Percentiles rank a stretch among this genome's conserved stretches.
Conservation (phyloP, 2,888 invertebrate species). For the Lasioglossum vierecki region DNA sequence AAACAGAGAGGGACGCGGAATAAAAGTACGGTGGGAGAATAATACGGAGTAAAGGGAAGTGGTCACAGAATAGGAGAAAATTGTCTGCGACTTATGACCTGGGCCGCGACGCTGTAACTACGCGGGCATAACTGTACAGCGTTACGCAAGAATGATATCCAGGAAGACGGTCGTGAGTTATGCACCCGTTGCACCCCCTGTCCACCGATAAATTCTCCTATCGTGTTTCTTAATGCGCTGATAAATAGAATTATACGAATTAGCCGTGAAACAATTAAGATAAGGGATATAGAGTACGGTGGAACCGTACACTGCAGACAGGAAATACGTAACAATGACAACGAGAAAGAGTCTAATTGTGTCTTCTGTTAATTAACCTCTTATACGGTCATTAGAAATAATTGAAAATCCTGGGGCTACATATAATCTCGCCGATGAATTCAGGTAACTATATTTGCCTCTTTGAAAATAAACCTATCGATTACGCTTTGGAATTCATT, state of each 20-base stretch:
- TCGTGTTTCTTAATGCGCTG: not conserved
- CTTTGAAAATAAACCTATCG: no score
- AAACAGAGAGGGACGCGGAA: slow-evolving; percentile 4
- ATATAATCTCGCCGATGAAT: not conserved
- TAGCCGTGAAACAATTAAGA: not conserved
- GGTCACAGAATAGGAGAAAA: slow-evolving; percentile 12
- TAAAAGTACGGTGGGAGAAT: slow-evolving; percentile 9
- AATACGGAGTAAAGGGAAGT: not conserved
- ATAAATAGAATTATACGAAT: not conserved
- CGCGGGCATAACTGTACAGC: not conserved
- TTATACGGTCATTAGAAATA: not conserved
- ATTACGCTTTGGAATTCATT: not conserved
- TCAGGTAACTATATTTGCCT: not conserved
- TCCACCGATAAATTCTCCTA: slow-evolving; percentile 4
- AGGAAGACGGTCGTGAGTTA: not conserved
- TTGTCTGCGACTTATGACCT: slow-evolving; percentile 41
- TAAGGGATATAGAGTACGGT: not conserved
- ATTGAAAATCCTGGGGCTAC: not conserved
- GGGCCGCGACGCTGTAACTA: not conserved
- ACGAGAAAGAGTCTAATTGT: not conserved
- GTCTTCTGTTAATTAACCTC: not conserved
- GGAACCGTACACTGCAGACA: not conserved
- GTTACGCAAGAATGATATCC: slow-evolving; percentile 27
- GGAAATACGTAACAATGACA: not conserved
- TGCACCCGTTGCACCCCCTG: not conserved